Evolutionary conservation across 2,888 invertebrate species (phyloP).

Genomic region (Pammene fasciana): DNA sequence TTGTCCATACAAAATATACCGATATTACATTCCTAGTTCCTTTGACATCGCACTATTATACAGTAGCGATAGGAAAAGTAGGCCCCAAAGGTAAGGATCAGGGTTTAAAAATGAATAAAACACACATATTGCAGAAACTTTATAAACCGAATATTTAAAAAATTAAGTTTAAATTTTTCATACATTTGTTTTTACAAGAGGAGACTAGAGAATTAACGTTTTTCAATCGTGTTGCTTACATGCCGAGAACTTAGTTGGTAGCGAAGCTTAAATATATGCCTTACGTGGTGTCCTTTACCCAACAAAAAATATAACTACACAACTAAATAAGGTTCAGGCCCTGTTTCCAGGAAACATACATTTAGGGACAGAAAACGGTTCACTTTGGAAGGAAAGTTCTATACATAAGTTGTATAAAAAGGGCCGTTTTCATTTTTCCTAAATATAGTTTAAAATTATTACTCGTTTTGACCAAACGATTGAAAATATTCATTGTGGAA

Average conservation of each 20-base stretch:
- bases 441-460: background rate
- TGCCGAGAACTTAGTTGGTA: constrained; percentile 62
- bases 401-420: too few relatives aligned
- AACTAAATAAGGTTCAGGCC: constrained; percentile 8
- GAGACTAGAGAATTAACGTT: constrained; percentile 82
- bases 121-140: constrained; percentile 74
- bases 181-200: constrained; percentile 81
- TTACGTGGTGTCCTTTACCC: constrained; percentile 54
- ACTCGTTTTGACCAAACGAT: background rate
- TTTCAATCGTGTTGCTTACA: constrained; percentile 72
- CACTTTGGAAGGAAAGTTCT: too few relatives aligned
- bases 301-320: constrained; percentile 65
- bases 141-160: constrained; percentile 80
- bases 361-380: too few relatives aligned
- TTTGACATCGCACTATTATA: too few relatives aligned
- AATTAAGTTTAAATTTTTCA: constrained; percentile 73
- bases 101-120: constrained; percentile 54
- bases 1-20: too few relatives aligned
- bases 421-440: too few relatives aligned
- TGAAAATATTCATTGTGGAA: background rate
- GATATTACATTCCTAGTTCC: too few relatives aligned
- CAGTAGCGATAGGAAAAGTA: background rate
- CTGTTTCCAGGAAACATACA: background rate
- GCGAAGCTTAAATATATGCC: constrained; percentile 59
- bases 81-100: background rate